These are phyloP conservation scores for Caradrina clavipalpis DNA, from an alignment of 2,888 invertebrate species.

Conservation along the genomic window DNA sequence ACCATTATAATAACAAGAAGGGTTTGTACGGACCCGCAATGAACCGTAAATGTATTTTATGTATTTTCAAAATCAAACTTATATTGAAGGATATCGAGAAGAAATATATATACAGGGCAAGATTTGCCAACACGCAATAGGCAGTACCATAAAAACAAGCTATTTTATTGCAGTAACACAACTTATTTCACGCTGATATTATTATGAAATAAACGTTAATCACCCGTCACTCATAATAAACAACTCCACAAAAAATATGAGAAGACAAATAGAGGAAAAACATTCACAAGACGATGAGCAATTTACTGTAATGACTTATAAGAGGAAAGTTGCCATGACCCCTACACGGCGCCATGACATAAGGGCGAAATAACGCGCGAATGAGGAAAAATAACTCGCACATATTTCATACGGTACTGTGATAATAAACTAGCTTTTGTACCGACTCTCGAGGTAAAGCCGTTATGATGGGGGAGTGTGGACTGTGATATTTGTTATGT, in stretches of 20 bases:
- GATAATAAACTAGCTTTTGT: conserved; percentile 57
- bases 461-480: conserved; percentile 5
- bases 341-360: conserved; percentile 40
- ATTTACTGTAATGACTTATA: conserved; percentile 63
- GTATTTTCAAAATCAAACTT: not conserved
- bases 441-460: conserved; percentile 22
- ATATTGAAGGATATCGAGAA: not conserved
- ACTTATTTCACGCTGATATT: conserved; percentile 13
- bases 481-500: conserved; percentile 1
- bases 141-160: not conserved
- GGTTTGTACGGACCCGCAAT: not conserved
- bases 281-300: conserved; percentile 58
- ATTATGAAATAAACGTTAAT: conserved; percentile 40
- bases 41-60: not conserved
- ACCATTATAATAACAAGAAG: conserved; percentile 15
- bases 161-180: not conserved
- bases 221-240: conserved; percentile 46
- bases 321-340: conserved; percentile 53
- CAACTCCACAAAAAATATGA: conserved; percentile 46
- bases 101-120: too few relatives aligned
- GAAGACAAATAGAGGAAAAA: conserved; percentile 57
- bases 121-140: too few relatives aligned
- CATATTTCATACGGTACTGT: conserved; percentile 53
- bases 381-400: conserved; percentile 58
- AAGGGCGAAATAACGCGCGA: conserved; percentile 39